These are phyloP conservation scores for Rhinoraja longicauda DNA, from an alignment of 2,797 vertebrate genomes.

Conservation along the genomic window DNA sequence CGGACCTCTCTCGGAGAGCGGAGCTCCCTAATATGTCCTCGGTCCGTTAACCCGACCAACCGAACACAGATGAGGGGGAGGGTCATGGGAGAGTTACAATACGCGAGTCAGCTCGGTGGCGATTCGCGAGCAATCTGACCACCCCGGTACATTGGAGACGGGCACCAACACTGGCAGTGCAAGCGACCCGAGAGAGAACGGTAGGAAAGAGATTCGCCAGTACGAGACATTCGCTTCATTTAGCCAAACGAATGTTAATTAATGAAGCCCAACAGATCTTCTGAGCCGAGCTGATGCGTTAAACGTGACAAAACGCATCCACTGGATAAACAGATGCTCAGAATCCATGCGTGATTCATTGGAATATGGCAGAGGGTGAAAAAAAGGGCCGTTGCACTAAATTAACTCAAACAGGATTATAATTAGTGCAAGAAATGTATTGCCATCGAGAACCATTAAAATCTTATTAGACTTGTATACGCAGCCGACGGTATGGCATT, in stretches of 20 bases:
- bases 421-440: background rate
- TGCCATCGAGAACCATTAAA: conserved; percentile 12
- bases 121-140: background rate
- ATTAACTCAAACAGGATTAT: background rate
- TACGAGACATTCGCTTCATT: background rate
- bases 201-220: background rate
- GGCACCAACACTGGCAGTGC: background rate
- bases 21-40: background rate
- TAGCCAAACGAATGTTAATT: background rate
- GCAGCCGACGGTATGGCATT: background rate
- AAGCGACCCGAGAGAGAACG: background rate
- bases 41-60: background rate
- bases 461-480: background rate
- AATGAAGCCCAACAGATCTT: background rate
- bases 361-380: background rate
- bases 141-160: background rate
- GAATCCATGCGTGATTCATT: background rate
- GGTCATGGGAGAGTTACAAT: background rate
- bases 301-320: background rate
- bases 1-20: background rate
- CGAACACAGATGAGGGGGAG: background rate
- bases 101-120: background rate
- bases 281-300: no score
- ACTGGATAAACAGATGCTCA: background rate
- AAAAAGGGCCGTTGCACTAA: background rate